These are phyloP conservation scores for Sipha flava DNA, from an alignment of 1,140 invertebrate species.

Conservation along the genomic window DNA sequence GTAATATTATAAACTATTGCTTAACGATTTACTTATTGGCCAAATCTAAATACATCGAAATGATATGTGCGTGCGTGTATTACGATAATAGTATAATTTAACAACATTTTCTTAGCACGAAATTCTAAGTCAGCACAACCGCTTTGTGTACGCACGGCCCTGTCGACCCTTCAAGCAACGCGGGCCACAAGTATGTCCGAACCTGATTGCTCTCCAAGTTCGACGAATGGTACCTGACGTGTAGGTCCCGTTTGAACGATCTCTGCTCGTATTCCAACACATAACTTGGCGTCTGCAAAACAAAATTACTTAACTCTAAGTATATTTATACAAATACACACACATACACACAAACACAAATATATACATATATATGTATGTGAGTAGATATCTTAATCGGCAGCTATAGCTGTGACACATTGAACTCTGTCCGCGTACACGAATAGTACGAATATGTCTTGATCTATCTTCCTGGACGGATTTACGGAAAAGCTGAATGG, in stretches of 20 bases:
- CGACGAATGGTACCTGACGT: conserved; percentile 57
- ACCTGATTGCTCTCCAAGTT: conserved; percentile 51
- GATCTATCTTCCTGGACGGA: no score
- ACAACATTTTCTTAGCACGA: background rate
- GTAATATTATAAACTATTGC: background rate
- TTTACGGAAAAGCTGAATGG: no score
- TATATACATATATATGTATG: no score
- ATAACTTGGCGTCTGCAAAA: conserved; percentile 47
- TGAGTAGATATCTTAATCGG: no score
- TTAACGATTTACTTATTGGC: background rate
- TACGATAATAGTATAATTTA: background rate
- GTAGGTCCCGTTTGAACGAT: conserved; percentile 51
- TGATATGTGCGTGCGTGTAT: background rate
- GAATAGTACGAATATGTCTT: no score
- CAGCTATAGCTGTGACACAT: no score
- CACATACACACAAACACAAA: no score
- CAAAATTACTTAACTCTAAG: background rate
- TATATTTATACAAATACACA: no score
- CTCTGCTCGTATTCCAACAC: conserved; percentile 52
- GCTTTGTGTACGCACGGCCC: conserved; percentile 62
- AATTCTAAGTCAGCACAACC: conserved; percentile 54
- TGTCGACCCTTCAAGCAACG: conserved; percentile 53
- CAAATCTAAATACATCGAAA: background rate
- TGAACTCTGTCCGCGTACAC: no score
- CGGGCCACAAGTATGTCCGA: conserved; percentile 63